Evolutionary conservation across 2,797 vertebrate species (phyloP), one percentile per base, ranked within the genome.

Genomic region (Apogon hyalosoma): DNA sequence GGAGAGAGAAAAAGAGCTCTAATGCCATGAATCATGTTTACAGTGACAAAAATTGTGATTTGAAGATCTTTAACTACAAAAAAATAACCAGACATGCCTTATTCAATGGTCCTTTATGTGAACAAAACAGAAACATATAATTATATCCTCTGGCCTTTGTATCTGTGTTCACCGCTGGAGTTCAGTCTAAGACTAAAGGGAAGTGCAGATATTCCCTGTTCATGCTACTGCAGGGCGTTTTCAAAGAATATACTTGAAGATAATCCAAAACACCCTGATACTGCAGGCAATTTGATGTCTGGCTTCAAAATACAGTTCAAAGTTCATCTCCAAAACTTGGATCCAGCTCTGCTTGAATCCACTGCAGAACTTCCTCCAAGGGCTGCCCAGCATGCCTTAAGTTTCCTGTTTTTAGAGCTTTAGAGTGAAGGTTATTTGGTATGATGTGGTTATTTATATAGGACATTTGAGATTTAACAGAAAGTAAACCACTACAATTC

Each of bases 201-300:
- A 71, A 43, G 58, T 54, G 66, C 36, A 58, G 68, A 63, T 82
- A 80, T 65, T 65, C 64, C 77, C 66, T 51, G 63, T 63, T 72
- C 65, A 48, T 62, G 69, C 72, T 60, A 28, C 7, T 73, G 68
- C 48, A 58, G 60, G 65, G 49, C 66, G 31, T 77, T 73, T 77
- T 61, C 76, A 59, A 59, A 53, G 56, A 60, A 63, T 71, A 75
- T 72, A 75, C 67, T 83, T 88, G 80, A 86, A 70, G 73, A 79
- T 53, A 70, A 60, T 84, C 86, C 87, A 87, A 78, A 80, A 80
- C 59, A 77, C 80, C 69, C 84, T 67, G 41, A 67, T 65, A 84
- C 88, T 69, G 43, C 40, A 79, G 77, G 83, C 72, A 56, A 59
- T 75, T 71, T 52, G 65, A 49, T 73, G 62, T 21, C 54, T 66